Conservation (phyloP, 2,797 vertebrate genomes). For the Brachyalestes nurse region DNA sequence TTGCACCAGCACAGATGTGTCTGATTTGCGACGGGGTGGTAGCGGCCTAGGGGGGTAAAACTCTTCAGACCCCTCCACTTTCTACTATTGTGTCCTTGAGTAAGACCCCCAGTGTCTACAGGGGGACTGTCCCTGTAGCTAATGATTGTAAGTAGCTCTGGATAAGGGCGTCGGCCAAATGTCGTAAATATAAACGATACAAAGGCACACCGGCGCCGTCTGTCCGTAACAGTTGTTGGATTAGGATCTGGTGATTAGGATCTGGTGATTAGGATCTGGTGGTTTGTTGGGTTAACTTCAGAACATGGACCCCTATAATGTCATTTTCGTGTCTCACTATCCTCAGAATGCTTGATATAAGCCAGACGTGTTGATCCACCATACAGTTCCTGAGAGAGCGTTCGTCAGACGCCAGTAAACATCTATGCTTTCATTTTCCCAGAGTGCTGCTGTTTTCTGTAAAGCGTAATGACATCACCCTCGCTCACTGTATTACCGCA, state of each 20-base stretch:
- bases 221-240: too few species aligned
- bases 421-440: conserved; percentile 6
- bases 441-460: not conserved
- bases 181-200: too few species aligned
- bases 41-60: too few species aligned
- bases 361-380: not conserved
- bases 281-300: not conserved
- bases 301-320: not conserved
- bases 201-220: too few species aligned
- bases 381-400: not conserved
- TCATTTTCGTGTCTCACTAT: not conserved
- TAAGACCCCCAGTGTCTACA: too few species aligned
- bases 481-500: not conserved
- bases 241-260: not conserved
- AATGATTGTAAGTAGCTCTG: too few species aligned
- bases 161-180: too few species aligned
- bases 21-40: not conserved
- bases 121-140: too few species aligned
- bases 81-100: too few species aligned
- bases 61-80: too few species aligned
- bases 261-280: too few species aligned
- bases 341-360: not conserved
- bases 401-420: not conserved
- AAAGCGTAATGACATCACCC: not conserved
- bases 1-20: not conserved